Evolutionary conservation across 2,113 vertebrate species (phyloP), one percentile per base, ranked within the genome.

Genomic region (Aix galericulata): DNA sequence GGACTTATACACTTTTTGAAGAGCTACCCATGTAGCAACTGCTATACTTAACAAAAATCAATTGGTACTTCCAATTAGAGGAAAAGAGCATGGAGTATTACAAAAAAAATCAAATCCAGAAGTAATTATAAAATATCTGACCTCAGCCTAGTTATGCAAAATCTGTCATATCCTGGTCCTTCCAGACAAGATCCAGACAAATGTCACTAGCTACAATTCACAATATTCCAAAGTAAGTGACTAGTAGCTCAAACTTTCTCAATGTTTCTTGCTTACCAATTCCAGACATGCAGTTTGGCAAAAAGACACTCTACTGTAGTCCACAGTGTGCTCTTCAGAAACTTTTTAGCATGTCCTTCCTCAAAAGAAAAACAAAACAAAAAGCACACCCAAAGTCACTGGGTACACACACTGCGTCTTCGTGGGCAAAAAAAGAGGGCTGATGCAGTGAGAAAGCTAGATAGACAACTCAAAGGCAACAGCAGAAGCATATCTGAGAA

Each of bases 301-400:
- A 93, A 94, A 93, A 91, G 38, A 75, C 66, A 75, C 67, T 32
- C 71, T 92, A 62, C 31, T 6, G 38, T 11, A 93, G 56, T 92
- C 88, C 91, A 78, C n/a, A 79, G 31, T 15, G 58, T 62, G 50
- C 66, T 89, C 92, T 93, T 79, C 77, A 89, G n/a, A 97, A 75
- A 2, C 26, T 72, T 84, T 91, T 44, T 53, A 68, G 38, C 44
- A 82, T 42, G 79, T 79, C n/a, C 80, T 93, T 96, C 84, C 94
- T 88, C 91, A 72, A 82, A 87, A 86, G 83, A 58, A 86, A 6
- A 56, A 40, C 66, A 52, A n/a, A 82, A 83, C 79, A 66, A n/a
- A 36, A 81, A 48, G 20, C 20, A 48, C 46, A 48, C 46, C 46
- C n/a, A 85, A 71, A 86, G 38, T 72, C 75, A 89, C 22, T 0